Percentiles rank a stretch among this genome's conserved stretches.
Conservation (phyloP, 2,113 vertebrate species). For the Hyaena hyaena region DNA sequence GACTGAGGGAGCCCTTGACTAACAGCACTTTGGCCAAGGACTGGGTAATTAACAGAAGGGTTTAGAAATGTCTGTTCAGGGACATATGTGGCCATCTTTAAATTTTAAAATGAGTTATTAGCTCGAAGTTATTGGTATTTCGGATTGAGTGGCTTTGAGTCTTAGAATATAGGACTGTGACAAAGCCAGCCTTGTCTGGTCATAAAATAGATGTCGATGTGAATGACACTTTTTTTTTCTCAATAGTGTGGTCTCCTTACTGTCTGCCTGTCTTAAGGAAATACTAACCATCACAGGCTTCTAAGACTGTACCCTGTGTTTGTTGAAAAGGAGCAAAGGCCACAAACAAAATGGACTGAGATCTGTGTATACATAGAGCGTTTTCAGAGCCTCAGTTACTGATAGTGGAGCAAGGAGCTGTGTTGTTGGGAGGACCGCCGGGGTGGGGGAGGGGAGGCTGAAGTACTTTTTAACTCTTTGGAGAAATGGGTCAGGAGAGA, state of each 20-base stretch:
- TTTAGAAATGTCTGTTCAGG: slow-evolving; percentile 31
- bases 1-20: background rate
- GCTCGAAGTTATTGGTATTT: slow-evolving; percentile 3
- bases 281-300: background rate
- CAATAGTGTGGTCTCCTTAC: background rate
- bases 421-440: background rate
- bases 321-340: background rate
- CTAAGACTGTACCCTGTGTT: fast-evolving
- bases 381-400: slow-evolving; percentile 1
- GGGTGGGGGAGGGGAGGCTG: background rate
- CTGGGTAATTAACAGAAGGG: background rate
- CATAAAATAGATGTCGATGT: background rate
- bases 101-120: slow-evolving; percentile 39
- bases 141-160: background rate
- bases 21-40: background rate
- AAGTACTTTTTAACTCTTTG: background rate
- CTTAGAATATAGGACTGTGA: background rate
- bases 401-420: background rate
- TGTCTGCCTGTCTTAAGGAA: background rate
- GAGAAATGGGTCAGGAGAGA: background rate
- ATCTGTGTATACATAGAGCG: background rate
- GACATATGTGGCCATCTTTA: background rate
- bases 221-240: background rate
- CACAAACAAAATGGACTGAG: background rate
- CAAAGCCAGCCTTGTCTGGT: background rate